phyloP scores from a whole-genome alignment of 2,113 vertebrate species.

The Pionites leucogaster region DNA sequence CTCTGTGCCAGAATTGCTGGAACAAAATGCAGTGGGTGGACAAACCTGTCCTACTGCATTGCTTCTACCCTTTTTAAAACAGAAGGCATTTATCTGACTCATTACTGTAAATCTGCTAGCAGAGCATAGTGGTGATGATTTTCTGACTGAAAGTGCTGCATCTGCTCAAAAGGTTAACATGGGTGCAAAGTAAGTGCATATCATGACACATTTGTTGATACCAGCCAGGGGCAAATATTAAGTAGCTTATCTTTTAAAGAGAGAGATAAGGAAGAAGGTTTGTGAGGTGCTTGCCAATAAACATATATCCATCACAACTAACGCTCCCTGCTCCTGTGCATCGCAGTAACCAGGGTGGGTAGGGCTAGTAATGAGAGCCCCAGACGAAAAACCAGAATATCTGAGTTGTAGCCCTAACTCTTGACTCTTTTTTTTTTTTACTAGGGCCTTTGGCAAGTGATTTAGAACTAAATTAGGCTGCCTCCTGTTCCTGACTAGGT shows the following conservation, averaged over 20 bases:
- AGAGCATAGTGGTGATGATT: neutral
- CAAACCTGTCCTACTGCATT: constrained; percentile 80
- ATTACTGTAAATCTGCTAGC: constrained; percentile 26
- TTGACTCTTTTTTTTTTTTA: neutral
- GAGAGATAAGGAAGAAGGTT: constrained; percentile 47
- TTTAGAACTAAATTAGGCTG: neutral
- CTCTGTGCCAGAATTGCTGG: constrained; percentile 53
- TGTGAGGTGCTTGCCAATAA: constrained; percentile 43
- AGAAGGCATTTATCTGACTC: constrained; percentile 54
- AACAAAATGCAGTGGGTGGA: constrained; percentile 70
- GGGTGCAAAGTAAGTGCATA: constrained; percentile 31
- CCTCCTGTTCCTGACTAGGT: neutral
- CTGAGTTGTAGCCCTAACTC: neutral
- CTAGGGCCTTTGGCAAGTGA: neutral
- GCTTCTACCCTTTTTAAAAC: constrained; percentile 57
- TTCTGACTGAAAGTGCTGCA: constrained; percentile 34
- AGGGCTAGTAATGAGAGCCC: neutral
- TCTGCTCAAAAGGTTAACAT: constrained; percentile 44
- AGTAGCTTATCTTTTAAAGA: constrained; percentile 57
- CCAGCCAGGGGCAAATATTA: constrained; percentile 47
- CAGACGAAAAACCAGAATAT: accelerated
- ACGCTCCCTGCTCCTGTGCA: accelerated
- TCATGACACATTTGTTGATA: constrained; percentile 49
- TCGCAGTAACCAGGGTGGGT: accelerated
- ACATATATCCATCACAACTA: neutral